Evolutionary conservation across 2,797 vertebrate species (phyloP), one percentile per base, ranked within the genome.

Genomic region (Trematomus bernacchii): DNA sequence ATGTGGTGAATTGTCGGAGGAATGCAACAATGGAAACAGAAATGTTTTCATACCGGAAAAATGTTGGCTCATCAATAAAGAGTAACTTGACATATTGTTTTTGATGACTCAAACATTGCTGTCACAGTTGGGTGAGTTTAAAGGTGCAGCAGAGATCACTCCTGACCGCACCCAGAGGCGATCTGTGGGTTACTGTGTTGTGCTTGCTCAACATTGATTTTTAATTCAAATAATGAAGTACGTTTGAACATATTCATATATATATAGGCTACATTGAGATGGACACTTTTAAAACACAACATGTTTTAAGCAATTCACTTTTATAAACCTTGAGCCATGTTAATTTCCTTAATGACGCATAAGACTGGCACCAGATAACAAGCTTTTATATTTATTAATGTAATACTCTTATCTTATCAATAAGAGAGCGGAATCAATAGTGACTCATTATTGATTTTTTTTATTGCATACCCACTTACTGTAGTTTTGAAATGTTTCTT

Each of bases 301-400:
- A 27, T 27, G 27, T 27, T 10, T 15, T 27, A 37, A 44, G 12
- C 37, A 37, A 37, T 63, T 43, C 16, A 58, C 19, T 37, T 63
- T 42, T 58, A 37, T 63, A 14, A 73, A 21, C n/a, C 65, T 62
- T 77, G 59, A 61, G 33, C 43, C 44, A 2, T 4, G 10, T 66
- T 69, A 7, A 64, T 42, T 44, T 76, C 19, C 60, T 50, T 37
- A 37, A 37, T 37, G 54, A 44, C 5, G 43, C 27, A 61, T 27
- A 27, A 1, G 21, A 10, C 21, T 58, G 44, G 44, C 21, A 64
- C n/a, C 10, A 21, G 18, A 33, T 73, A 76, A 60, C 12, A 21
- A 18, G 5, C 59, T 60, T 12, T 59, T 47, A 46, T 54, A 46
- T 4, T 50, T 19, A 19, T 51, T 19, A 11, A 51, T 37, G 33